Evolutionary conservation across 2,797 vertebrate species (phyloP).

Genomic region (Lepilemur septentrionalis): DNA sequence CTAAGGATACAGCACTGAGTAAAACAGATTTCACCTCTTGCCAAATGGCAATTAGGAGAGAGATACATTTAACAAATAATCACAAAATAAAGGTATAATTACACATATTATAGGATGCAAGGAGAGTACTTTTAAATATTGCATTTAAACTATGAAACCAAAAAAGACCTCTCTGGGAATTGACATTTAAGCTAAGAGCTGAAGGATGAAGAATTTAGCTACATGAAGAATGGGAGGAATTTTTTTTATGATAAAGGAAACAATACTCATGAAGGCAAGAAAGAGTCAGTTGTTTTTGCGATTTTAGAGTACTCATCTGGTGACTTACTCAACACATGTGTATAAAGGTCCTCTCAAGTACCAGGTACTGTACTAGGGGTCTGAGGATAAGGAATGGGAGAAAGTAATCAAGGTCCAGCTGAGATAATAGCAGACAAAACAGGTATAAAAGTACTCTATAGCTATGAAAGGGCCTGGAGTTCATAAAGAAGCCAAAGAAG

Average conservation of each 20-base stretch:
- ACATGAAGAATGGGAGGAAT: background rate
- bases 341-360: background rate
- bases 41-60: background rate
- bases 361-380: background rate
- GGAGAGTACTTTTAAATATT: background rate
- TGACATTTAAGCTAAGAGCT: background rate
- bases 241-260: background rate
- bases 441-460: background rate
- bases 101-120: background rate
- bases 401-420: background rate
- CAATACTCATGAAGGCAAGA: constrained; percentile 26
- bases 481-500: background rate
- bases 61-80: constrained; percentile 21
- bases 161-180: background rate
- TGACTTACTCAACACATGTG: constrained; percentile 23
- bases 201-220: background rate
- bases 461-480: background rate
- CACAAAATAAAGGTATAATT: background rate
- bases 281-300: background rate
- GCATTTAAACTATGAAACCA: constrained; percentile 14
- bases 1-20: background rate
- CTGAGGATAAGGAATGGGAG: background rate
- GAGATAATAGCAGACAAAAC: background rate
- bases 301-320: background rate
- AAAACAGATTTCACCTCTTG: background rate